phyloP scores from a whole-genome alignment of 2,888 invertebrate species.

The Idaea aversata region DNA sequence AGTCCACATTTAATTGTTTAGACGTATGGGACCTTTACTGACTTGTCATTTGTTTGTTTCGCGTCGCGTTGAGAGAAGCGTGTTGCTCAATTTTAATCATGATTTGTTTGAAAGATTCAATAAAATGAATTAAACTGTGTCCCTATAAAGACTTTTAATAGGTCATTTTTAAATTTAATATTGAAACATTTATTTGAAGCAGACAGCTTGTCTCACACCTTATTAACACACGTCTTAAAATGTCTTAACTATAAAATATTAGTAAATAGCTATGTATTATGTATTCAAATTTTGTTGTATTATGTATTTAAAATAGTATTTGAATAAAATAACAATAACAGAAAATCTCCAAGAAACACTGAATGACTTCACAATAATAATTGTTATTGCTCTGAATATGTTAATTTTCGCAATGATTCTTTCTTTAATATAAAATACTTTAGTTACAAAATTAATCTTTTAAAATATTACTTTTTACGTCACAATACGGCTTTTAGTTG shows the following conservation, averaged over 20 bases:
- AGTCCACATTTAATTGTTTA: background rate
- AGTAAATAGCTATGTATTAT: background rate
- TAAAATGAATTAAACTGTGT: background rate
- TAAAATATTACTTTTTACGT: background rate
- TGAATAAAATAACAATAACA: constrained; percentile 1
- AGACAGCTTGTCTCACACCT: background rate
- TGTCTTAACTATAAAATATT: background rate
- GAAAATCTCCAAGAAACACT: background rate
- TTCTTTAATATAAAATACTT: background rate
- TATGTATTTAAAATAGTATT: background rate
- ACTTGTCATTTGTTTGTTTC: background rate
- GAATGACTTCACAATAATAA: background rate
- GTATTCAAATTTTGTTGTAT: background rate
- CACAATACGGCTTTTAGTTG: background rate
- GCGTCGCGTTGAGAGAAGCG: background rate
- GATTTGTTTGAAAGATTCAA: background rate
- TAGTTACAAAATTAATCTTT: background rate
- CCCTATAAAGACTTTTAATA: background rate
- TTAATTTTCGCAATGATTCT: background rate
- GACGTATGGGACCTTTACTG: background rate
- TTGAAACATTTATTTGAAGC: background rate
- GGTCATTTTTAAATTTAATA: background rate
- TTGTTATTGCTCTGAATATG: background rate
- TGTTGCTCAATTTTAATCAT: background rate
- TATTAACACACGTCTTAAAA: background rate